Evolutionary conservation across 2,797 vertebrate genomes (phyloP).

Genomic region (Acipenser transmontanus): DNA sequence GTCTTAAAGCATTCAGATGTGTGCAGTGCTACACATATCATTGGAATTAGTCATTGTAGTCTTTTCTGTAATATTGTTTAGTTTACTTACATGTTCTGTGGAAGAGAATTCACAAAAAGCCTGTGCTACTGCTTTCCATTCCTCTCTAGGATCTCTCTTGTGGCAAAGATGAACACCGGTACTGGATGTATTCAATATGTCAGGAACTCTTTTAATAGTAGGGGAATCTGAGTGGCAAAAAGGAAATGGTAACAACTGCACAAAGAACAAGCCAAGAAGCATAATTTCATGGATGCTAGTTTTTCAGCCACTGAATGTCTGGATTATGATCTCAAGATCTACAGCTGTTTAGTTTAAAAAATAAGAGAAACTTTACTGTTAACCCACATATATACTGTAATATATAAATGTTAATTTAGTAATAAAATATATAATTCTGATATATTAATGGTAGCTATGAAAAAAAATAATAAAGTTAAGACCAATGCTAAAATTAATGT

Average conservation of each 20-base stretch:
- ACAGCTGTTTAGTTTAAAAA: conserved; percentile 33
- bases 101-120: conserved; percentile 64
- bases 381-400: conserved; percentile 27
- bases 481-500: too few species aligned
- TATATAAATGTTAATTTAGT: conserved; percentile 26
- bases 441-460: too few species aligned
- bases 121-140: conserved; percentile 64
- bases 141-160: conserved; percentile 52
- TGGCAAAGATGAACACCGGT: conserved; percentile 45
- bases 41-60: conserved; percentile 59
- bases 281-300: conserved; percentile 45
- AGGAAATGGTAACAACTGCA: conserved; percentile 57
- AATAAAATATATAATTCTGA: conserved; percentile 28
- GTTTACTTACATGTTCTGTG: conserved; percentile 72
- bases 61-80: conserved; percentile 57
- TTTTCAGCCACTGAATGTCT: conserved; percentile 40
- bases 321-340: conserved; percentile 36
- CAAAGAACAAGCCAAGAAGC: conserved; percentile 19
- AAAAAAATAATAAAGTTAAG: too few species aligned
- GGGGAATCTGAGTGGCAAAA: conserved; percentile 61
- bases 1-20: conserved; percentile 64
- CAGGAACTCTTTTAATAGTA: conserved; percentile 51
- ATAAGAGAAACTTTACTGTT: conserved; percentile 32
- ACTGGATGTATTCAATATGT: conserved; percentile 52
- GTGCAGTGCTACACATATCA: conserved; percentile 61